These are phyloP conservation scores for Propithecus deckenii DNA, from an alignment of 2,797 vertebrate genomes.

Conservation along the genomic window DNA sequence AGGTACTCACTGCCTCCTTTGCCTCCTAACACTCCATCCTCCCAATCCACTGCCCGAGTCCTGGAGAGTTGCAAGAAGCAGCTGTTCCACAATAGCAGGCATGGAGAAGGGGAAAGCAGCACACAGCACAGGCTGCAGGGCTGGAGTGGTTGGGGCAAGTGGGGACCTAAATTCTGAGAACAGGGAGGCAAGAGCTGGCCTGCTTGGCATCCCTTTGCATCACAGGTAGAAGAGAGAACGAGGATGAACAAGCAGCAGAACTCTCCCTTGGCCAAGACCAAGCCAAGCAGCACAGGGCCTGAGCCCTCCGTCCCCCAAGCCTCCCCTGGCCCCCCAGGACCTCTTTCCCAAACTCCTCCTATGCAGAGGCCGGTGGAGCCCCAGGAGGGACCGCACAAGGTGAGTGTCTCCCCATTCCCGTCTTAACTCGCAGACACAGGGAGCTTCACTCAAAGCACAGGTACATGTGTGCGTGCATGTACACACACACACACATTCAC, in stretches of 20 bases:
- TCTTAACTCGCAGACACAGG: not conserved
- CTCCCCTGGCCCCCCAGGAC: constrained; percentile 88
- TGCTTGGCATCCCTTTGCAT: rapidly evolving
- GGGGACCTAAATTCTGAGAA: not conserved
- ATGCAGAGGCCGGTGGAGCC: constrained; percentile 96
- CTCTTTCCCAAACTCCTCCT: constrained; percentile 91
- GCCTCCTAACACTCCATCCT: too few relatives aligned
- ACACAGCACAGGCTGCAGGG: rapidly evolving
- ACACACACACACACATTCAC: rapidly evolving
- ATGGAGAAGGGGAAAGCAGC: not conserved
- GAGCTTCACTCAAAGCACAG: not conserved
- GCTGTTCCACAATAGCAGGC: rapidly evolving
- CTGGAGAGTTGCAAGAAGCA: too few relatives aligned
- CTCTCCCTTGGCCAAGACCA: constrained; percentile 87
- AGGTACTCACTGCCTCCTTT: constrained; percentile 78
- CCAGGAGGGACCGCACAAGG: constrained; percentile 95
- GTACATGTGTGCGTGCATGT: rapidly evolving
- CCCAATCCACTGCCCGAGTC: not conserved
- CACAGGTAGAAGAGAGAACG: constrained; percentile 93
- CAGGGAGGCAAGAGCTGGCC: not conserved
- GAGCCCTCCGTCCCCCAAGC: constrained; percentile 90
- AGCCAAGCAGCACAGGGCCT: constrained; percentile 91
- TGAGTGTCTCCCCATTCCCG: constrained; percentile 74
- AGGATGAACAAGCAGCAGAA: constrained; percentile 94
- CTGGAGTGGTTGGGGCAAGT: not conserved